Evolutionary conservation across 2,888 invertebrate species (phyloP), one percentile per base, ranked within the genome.

Genomic region (Parnassius mnemosyne): DNA sequence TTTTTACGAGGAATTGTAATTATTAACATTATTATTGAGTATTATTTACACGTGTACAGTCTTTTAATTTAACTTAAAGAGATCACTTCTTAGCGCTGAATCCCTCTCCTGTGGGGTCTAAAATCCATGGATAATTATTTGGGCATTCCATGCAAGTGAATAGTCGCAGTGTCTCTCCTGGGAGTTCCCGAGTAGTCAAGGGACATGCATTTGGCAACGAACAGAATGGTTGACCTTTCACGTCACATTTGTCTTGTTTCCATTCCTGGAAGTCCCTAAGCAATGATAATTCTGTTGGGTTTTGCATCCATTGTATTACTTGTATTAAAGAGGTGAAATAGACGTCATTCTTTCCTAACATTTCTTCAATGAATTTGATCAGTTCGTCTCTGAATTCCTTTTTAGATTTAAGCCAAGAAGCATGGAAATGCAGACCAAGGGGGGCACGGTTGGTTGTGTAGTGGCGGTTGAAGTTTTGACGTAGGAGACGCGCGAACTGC

Each of bases 121-220:
- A 92, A 78, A 98, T 95, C 97, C 97, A 98, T 61, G 98, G 98
- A 81, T 98, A 98, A 89, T 97, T 97, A 83, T 97, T 96, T 66
- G 98, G 98, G 85, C 98, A 98, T 85, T 98, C 97, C 96, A 97
- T 97, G 87, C 98, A 98, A 61, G 98, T 98, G 92, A 97, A 97
- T 64, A 98, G 93, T 83, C 97, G 95, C 55, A 97, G 93, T 55
- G 97, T 97, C 88, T 98, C 97, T 67, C 97, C 97, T 44, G 97
- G 97, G 70, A 98, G 89, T 87, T 98, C 98, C 76, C 97, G 93
- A 65, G 97, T 97, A 53, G 95, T 97, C 73, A 97, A 87, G 12
- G 97, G 96, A 83, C 98, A 98, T 60, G 97, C 95, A 79, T 98
- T 98, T 64, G 97, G 97, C 74, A 97, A 87, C 2, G 97, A 97